Conservation (phyloP, 2,797 vertebrate genomes). For the Lepus townsendii region DNA sequence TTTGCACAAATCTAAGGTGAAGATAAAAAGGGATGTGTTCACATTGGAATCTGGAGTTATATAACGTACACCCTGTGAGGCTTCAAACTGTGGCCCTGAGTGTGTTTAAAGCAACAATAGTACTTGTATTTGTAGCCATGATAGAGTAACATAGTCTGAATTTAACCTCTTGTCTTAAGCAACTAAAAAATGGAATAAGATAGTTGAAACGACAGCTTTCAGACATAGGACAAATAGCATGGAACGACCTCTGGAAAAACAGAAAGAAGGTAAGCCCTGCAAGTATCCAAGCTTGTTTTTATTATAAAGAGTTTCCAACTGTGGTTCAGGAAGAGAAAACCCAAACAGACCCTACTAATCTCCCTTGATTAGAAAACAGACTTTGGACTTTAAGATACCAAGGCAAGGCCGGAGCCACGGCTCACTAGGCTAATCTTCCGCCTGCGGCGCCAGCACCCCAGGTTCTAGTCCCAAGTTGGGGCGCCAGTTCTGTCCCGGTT, state of each 20-base stretch:
- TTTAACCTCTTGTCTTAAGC: conserved; percentile 33
- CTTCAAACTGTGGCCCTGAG: background rate
- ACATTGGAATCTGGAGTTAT: background rate
- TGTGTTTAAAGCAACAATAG: conserved; percentile 5
- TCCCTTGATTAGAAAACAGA: background rate
- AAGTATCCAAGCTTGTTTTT: conserved; percentile 34
- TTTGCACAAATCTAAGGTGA: conserved; percentile 22
- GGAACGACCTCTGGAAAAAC: background rate
- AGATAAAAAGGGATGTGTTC: background rate
- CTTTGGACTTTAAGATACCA: background rate
- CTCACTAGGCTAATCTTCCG: too few relatives aligned
- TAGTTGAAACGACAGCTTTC: conserved; percentile 43
- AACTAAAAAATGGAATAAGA: conserved; percentile 50
- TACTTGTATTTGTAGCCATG: background rate
- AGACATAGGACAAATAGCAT: background rate
- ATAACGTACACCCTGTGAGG: background rate
- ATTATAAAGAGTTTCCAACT: background rate
- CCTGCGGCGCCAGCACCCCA: too few relatives aligned
- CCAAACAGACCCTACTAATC: background rate
- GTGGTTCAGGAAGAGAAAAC: background rate
- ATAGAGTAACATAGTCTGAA: background rate
- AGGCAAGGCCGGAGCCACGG: background rate
- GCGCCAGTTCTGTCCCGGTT: too few relatives aligned
- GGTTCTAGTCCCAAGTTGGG: too few relatives aligned
- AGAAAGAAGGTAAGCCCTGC: background rate